phyloP scores from a whole-genome alignment of 2,888 invertebrate species.

The Zygogramma bicolorata region DNA sequence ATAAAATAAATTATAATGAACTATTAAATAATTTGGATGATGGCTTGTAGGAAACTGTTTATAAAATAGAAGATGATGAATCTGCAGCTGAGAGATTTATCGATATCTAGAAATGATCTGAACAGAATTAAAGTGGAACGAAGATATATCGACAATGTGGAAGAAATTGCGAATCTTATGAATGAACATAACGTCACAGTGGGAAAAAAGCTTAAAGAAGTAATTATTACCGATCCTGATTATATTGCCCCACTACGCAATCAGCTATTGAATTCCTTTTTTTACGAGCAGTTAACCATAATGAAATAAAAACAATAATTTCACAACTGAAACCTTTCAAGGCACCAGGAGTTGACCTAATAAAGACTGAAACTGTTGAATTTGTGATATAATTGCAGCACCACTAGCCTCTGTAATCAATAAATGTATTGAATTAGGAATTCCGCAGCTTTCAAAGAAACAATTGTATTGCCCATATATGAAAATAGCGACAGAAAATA shows the following conservation, averaged over 20 bases:
- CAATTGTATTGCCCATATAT: too few species aligned
- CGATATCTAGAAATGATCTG: background rate
- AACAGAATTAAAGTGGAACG: conserved; percentile 2
- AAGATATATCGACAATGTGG: conserved; percentile 1
- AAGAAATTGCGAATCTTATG: conserved; percentile 1
- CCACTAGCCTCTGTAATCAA: too few species aligned
- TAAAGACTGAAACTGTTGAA: too few species aligned
- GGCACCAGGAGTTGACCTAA: too few species aligned
- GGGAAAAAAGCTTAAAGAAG: background rate
- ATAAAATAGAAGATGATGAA: background rate
- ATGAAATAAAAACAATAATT: too few species aligned
- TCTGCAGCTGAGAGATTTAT: background rate
- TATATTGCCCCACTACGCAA: background rate
- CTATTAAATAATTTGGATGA: too few species aligned
- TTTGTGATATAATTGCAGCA: too few species aligned
- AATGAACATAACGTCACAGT: background rate
- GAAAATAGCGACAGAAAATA: too few species aligned
- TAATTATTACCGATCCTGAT: background rate
- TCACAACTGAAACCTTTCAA: too few species aligned
- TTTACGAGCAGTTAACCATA: conserved; percentile 4
- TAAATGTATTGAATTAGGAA: too few species aligned
- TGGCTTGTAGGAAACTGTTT: background rate
- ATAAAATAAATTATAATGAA: too few species aligned
- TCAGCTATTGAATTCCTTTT: background rate
- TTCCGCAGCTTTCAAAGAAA: too few species aligned